Conservation (phyloP, 1,140 invertebrate genomes). For the Dolichoris vasculosae region DNA sequence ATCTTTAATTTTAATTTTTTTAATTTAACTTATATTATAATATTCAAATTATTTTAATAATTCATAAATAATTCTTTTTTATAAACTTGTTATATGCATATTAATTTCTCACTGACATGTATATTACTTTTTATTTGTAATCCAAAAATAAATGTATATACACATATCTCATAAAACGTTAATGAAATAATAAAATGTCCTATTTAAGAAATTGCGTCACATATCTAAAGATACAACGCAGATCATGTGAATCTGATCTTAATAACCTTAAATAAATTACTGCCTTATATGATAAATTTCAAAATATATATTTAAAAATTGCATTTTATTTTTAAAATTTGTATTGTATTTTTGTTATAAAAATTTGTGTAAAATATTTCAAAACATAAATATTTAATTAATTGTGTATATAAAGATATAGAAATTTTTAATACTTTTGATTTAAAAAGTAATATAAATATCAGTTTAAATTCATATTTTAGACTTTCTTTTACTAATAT, state of each 20-base stretch:
- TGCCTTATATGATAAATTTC: not conserved
- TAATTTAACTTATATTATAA: too few species aligned
- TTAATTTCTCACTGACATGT: not conserved
- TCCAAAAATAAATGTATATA: slow-evolving; percentile 2
- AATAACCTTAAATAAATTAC: slow-evolving; percentile 12
- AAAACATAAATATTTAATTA: too few species aligned
- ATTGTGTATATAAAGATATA: too few species aligned
- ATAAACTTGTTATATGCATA: too few species aligned
- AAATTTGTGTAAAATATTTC: too few species aligned
- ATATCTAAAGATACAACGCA: not conserved
- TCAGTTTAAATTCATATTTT: too few species aligned
- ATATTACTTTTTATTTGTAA: not conserved
- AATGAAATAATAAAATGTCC: slow-evolving; percentile 2
- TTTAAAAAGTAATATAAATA: not conserved
- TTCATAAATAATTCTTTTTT: too few species aligned
- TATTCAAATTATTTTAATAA: too few species aligned
- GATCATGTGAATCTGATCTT: slow-evolving; percentile 5
- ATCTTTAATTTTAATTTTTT: too few species aligned
- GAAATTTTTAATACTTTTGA: too few species aligned
- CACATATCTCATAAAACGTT: not conserved
- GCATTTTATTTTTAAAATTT: not conserved
- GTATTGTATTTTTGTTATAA: not conserved
- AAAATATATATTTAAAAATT: not conserved
- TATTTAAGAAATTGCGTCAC: not conserved
- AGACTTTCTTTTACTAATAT: not conserved